These are phyloP conservation scores for Haemorhous mexicanus DNA, from an alignment of 2,113 vertebrate genomes.

Conservation along the genomic window DNA sequence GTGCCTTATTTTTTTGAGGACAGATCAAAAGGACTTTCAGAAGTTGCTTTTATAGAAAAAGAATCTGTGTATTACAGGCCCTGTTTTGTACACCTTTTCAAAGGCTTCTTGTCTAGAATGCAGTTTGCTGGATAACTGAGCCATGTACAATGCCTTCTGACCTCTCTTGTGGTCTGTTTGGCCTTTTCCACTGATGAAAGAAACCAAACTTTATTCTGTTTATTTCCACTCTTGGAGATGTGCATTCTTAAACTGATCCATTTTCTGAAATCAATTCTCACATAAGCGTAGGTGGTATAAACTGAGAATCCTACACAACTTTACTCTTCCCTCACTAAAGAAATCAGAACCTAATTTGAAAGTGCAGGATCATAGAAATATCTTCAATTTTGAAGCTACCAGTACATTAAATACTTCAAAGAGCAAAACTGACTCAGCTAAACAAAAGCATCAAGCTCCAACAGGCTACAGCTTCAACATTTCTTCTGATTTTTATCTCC, in stretches of 20 bases:
- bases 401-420: not conserved
- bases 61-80: not conserved
- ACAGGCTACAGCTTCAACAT: not conserved
- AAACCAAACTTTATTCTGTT: not conserved
- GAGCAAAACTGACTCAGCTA: not conserved
- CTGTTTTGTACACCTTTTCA: not conserved
- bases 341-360: not conserved
- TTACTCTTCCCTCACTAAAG: not conserved
- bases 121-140: not conserved
- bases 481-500: not conserved
- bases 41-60: not conserved
- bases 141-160: not conserved
- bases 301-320: not conserved
- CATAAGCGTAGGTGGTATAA: fast-evolving
- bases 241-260: not conserved
- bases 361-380: not conserved
- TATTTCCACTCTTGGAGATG: not conserved
- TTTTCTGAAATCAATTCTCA: not conserved
- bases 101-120: not conserved
- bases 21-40: not conserved
- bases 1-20: not conserved
- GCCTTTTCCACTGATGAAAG: not conserved
- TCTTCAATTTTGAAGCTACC: not conserved
- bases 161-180: not conserved
- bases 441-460: not conserved